These are phyloP conservation scores for Brenthis hecate DNA, from an alignment of 2,888 invertebrate species.

Conservation along the genomic window DNA sequence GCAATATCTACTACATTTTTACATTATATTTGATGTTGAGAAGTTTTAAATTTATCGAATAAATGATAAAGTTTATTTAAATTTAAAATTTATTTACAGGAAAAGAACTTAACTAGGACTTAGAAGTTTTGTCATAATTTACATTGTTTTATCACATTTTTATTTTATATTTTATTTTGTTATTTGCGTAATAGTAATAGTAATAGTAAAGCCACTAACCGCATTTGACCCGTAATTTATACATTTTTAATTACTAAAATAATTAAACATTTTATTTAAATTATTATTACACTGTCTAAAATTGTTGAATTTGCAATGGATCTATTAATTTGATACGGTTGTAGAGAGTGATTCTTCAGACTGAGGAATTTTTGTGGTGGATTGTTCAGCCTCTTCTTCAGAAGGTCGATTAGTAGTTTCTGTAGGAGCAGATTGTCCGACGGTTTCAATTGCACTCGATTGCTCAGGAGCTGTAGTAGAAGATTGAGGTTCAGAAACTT, in stretches of 20 bases:
- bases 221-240: slow-evolving; percentile 24
- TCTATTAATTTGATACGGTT: slow-evolving; percentile 38
- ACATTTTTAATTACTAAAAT: background rate
- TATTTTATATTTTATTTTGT: slow-evolving; percentile 17
- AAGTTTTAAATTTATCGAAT: too few species aligned
- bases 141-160: slow-evolving; percentile 29
- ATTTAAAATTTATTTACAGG: slow-evolving; percentile 36
- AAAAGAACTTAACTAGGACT: slow-evolving; percentile 38
- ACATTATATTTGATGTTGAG: too few species aligned
- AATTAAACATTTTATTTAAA: slow-evolving; percentile 25
- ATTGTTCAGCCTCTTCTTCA: slow-evolving; percentile 33
- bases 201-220: slow-evolving; percentile 17
- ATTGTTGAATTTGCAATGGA: slow-evolving; percentile 20
- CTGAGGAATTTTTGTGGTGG: slow-evolving; percentile 28
- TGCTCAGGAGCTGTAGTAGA: slow-evolving; percentile 42
- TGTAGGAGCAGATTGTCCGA: slow-evolving; percentile 34
- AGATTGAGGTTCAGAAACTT: slow-evolving; percentile 45
- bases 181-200: background rate
- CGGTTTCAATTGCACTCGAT: slow-evolving; percentile 32
- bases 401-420: slow-evolving; percentile 33
- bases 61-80: background rate
- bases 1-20: too few species aligned
- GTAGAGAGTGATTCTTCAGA: slow-evolving; percentile 38
- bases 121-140: slow-evolving; percentile 38
- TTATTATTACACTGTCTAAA: slow-evolving; percentile 31